Evolutionary conservation across 2,888 invertebrate genomes (phyloP).

Genomic region (Hirtodrosophila confusa): DNA sequence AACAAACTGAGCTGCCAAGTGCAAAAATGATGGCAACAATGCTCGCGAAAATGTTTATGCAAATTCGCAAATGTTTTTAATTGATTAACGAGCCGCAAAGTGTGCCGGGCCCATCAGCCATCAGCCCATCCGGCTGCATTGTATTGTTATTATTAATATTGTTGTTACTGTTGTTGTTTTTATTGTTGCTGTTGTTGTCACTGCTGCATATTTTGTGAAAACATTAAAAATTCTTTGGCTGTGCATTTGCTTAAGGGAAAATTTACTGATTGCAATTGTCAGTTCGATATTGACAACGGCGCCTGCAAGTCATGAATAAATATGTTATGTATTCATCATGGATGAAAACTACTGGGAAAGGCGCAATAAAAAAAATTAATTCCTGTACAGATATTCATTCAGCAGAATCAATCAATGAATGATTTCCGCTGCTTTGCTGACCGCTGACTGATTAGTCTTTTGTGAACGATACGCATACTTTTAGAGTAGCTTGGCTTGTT

Average conservation of each 20-base stretch:
- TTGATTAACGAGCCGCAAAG: constrained; percentile 65
- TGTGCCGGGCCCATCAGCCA: constrained; percentile 46
- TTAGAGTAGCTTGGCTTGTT: no score
- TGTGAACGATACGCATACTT: no score
- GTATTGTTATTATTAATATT: constrained; percentile 16
- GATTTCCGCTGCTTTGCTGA: no score
- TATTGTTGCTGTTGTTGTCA: constrained; percentile 6
- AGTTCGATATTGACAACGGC: constrained; percentile 9
- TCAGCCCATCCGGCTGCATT: constrained; percentile 7
- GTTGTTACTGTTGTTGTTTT: constrained; percentile 5
- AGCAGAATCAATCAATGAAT: no score
- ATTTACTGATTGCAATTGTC: constrained; percentile 16
- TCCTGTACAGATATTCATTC: no score
- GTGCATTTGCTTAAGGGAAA: constrained; percentile 17
- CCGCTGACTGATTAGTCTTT: no score
- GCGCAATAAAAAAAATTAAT: no score
- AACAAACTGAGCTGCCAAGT: constrained; percentile 44
- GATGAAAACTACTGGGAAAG: background rate
- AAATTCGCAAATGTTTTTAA: constrained; percentile 62
- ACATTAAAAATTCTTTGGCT: constrained; percentile 28
- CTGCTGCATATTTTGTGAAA: constrained; percentile 15
- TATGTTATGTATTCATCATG: background rate
- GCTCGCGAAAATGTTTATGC: constrained; percentile 56
- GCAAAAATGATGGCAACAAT: constrained; percentile 54
- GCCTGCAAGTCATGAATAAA: background rate